Base-by-base conservation (phyloP, 2,888 invertebrate genomes). In the Thereva nobilitata region DNA sequence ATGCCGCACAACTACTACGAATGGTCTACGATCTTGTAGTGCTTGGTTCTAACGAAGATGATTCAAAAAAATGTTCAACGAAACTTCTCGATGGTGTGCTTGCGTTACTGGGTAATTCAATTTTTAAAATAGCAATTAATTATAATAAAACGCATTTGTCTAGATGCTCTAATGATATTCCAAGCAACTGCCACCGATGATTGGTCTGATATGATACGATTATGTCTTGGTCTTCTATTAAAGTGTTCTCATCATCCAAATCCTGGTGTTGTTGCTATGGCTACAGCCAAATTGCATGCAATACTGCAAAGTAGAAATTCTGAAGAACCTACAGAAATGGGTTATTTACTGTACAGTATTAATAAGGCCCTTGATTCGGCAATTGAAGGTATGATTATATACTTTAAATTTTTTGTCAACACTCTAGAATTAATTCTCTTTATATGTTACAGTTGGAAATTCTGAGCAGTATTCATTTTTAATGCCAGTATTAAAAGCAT, bases 381-480 rank as follows among this genome's bases (percentile, higher is more conserved):
- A 47, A 79, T 83, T 65, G 80, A 82, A 76, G 81, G 83, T 83
- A 70, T 68, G 68, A 67, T 41, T 52, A 44, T n/a, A 35, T n/a
- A 10, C 8, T 10, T 41, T 9, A 4, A 64, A 44, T 12, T 44
- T 12, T 9, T 12, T 5, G 23, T 37, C 64, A 7, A 23, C 10
- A 9, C 3, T 42, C 1, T 8, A 6, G 4, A 23, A 4, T 42
- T 49, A 34, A n/a, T n/a, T n/a, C 35, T 42, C 12, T 35, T 42
- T 65, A 61, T 35, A 49, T 69, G 9, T 72, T 72, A 3, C 67
- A 84, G 83, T 79, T 73, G 80, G 81, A 8, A 82, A 83, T 70
- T 79, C 83, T 6, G 86, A 86, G 71, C 85, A 85, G 72, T 86
- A 86, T 75, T 84, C 85, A 3, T 86, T 86, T 73, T 75, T 87